Evolutionary conservation across 2,888 invertebrate genomes (phyloP), one percentile per base, ranked within the genome.

Genomic region (Parnassius glacialis): DNA sequence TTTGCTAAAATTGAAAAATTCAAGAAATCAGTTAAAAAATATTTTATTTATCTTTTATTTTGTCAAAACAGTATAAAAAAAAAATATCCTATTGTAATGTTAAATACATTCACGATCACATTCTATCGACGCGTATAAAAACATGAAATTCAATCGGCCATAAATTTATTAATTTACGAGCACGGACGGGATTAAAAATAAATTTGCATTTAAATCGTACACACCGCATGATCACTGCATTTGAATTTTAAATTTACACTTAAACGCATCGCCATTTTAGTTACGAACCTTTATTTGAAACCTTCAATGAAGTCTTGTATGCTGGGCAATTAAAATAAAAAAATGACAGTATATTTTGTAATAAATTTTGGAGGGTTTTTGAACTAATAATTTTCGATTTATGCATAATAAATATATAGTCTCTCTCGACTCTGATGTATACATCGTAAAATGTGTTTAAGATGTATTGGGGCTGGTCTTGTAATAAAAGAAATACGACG

Each of bases 141-240:
- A 51, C 50, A 44, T 44, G 54, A 53, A 54, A 48, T 59, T 62
- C 54, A 63, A 66, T 66, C 59, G 64, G 41, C 59, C 58, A 64
- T 67, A 67, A 67, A 67, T 61, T 61, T 61, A 65, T 59, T 61
- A 61, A 57, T 65, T 67, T 67, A 67, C 55, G 62, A 63, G 48
- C 57, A 53, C 41, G 50, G 11, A 10, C 41, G 10, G 52, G 52
- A 61, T 67, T 66, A 64, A 67, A 67, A 59, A 63, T 60, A 54
- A 54, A 63, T 64, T 62, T 64, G 52, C 63, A 65, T 67, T 63
- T 54, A 58, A 55, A 59, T 59, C 60, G 51, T 54, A 58, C 54
- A 57, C 57, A 25, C 43, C 2, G 16, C 16, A n/a, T 48, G 53
- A 52, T 52, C 25, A 34, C 11, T 50, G 57, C 42, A 53, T 62